These are phyloP conservation scores for Galago senegalensis DNA, from an alignment of 2,797 vertebrate genomes.

Conservation along the genomic window DNA sequence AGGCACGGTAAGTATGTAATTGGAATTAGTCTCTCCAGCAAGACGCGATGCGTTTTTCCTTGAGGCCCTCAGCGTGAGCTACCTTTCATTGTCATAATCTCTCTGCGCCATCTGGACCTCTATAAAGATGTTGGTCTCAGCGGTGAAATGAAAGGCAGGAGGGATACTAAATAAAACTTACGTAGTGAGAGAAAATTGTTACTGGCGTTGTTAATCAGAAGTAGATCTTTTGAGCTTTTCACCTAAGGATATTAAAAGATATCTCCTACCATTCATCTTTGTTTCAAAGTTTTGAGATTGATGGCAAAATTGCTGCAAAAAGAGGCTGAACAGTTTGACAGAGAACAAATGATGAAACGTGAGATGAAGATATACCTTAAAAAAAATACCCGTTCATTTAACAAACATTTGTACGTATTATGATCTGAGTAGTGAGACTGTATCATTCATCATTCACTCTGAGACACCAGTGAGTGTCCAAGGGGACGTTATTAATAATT, in stretches of 20 bases:
- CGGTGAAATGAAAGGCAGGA: constrained; percentile 75
- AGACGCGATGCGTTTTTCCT: constrained; percentile 63
- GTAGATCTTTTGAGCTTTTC: constrained; percentile 72
- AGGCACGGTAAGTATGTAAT: constrained; percentile 44
- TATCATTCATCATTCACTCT: constrained; percentile 5
- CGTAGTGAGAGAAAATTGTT: constrained; percentile 69
- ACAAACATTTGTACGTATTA: background rate
- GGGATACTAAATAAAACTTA: constrained; percentile 78
- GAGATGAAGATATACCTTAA: background rate
- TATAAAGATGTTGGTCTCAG: constrained; percentile 80
- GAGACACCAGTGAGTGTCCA: background rate
- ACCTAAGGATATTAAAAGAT: constrained; percentile 70
- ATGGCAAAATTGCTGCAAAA: background rate
- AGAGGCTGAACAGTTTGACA: constrained; percentile 39
- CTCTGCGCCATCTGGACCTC: constrained; percentile 80
- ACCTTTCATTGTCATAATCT: constrained; percentile 79
- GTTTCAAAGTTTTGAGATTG: constrained; percentile 44
- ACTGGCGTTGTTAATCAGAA: constrained; percentile 75
- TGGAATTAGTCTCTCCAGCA: constrained; percentile 73
- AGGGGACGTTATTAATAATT: background rate
- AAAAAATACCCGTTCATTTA: constrained; percentile 18
- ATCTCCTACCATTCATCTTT: constrained; percentile 43
- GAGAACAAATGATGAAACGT: constrained; percentile 20
- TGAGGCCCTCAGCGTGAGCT: constrained; percentile 67
- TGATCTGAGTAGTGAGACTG: background rate